phyloP scores from a whole-genome alignment of 1,140 invertebrate species.

The Pseudomyrmex sp. region DNA sequence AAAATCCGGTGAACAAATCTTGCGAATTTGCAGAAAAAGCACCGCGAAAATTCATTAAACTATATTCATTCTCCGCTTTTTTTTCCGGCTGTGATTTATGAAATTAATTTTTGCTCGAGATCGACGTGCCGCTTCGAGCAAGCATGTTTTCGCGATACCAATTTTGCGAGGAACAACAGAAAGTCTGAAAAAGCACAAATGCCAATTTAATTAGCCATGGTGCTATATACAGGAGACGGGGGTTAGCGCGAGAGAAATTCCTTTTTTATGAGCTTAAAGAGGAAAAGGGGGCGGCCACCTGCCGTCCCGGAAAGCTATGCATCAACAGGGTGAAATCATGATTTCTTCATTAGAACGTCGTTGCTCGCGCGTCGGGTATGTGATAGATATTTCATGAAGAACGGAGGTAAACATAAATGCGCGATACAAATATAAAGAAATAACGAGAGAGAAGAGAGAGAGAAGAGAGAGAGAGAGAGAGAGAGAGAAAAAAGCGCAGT shows the following conservation, averaged over 20 bases:
- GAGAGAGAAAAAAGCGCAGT: not conserved
- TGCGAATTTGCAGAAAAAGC: constrained; percentile 22
- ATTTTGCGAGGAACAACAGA: constrained; percentile 39
- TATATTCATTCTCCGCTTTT: constrained; percentile 5
- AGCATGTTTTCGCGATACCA: constrained; percentile 35
- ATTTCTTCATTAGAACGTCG: constrained; percentile 72
- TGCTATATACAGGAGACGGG: constrained; percentile 42
- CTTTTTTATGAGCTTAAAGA: constrained; percentile 65
- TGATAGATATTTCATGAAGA: constrained; percentile 75
- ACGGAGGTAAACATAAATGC: constrained; percentile 48
- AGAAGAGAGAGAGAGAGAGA: too few species aligned
- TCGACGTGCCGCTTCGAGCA: not conserved
- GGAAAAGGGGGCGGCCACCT: constrained; percentile 44
- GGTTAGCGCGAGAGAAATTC: constrained; percentile 49
- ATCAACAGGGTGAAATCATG: constrained; percentile 72
- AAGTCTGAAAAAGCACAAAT: constrained; percentile 59
- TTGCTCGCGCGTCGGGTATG: constrained; percentile 60
- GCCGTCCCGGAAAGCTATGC: constrained; percentile 60
- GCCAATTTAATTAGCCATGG: constrained; percentile 69
- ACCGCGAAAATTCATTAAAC: constrained; percentile 27
- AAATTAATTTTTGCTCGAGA: constrained; percentile 12
- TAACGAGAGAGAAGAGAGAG: not conserved
- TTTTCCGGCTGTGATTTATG: not conserved
- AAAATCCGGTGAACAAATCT: not conserved
- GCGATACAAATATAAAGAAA: constrained; percentile 48